phyloP scores from a whole-genome alignment of 2,888 invertebrate genomes.

The Campaea margaritaria region DNA sequence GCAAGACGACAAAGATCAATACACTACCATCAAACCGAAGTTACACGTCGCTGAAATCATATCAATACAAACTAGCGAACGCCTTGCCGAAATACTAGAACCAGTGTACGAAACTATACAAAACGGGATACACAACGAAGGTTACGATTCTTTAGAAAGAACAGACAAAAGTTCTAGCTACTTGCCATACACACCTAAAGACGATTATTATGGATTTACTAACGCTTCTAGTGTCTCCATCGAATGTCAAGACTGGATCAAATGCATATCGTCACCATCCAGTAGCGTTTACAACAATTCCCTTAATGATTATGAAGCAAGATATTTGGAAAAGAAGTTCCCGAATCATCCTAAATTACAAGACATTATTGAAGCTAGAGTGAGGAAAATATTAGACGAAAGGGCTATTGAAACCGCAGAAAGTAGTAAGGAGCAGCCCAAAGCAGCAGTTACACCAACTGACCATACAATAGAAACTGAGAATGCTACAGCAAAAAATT shows the following conservation, averaged over 20 bases:
- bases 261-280: constrained; percentile 62
- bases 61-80: constrained; percentile 76
- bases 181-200: constrained; percentile 56
- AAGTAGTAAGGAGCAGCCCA: constrained; percentile 1
- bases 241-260: constrained; percentile 74
- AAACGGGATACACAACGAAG: constrained; percentile 60
- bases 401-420: constrained; percentile 36
- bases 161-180: constrained; percentile 63
- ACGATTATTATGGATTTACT: constrained; percentile 69
- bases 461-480: constrained; percentile 10
- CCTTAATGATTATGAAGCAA: constrained; percentile 60
- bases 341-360: constrained; percentile 51
- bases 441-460: constrained; percentile 3
- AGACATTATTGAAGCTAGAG: constrained; percentile 44
- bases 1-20: constrained; percentile 58
- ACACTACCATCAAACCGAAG: constrained; percentile 61
- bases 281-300: constrained; percentile 69
- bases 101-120: constrained; percentile 77
- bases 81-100: constrained; percentile 75
- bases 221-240: constrained; percentile 72
- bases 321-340: constrained; percentile 56
- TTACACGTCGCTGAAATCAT: constrained; percentile 79
- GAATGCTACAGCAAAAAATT: constrained; percentile 8
- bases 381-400: constrained; percentile 41
- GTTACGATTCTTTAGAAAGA: constrained; percentile 66